These are phyloP conservation scores for Stichodactyla mertensii DNA, from an alignment of 64 coral and sea anemone genomes.

Conservation along the genomic window DNA sequence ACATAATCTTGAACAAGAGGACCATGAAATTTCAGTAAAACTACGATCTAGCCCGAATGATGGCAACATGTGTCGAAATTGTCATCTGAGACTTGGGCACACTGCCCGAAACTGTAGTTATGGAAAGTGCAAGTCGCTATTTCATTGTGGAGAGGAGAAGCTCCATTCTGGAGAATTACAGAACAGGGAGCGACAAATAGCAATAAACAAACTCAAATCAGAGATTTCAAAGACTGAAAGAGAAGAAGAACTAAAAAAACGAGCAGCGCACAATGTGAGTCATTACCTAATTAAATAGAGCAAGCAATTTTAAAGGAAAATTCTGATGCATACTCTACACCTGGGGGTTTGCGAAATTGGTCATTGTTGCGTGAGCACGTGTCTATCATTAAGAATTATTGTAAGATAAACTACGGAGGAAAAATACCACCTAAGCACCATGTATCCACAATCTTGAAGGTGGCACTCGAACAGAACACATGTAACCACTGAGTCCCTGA, in stretches of 20 bases:
- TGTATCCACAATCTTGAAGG: conserved; percentile 11
- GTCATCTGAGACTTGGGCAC: conserved; percentile 42
- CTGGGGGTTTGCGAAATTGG: conserved; percentile 43
- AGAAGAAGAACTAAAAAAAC: conserved; percentile 27
- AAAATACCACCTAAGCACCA: conserved; percentile 27
- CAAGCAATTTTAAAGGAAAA: conserved; percentile 29
- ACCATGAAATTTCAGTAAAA: conserved; percentile 22
- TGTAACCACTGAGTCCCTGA: conserved; percentile 3
- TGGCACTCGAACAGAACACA: conserved; percentile 13
- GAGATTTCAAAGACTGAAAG: conserved; percentile 50
- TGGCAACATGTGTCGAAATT: conserved; percentile 47
- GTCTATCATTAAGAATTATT: background rate
- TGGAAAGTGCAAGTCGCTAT: conserved; percentile 14
- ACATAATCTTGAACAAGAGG: conserved; percentile 27
- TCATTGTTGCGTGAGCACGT: conserved; percentile 34
- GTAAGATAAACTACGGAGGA: conserved; percentile 7
- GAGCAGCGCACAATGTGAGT: conserved; percentile 13
- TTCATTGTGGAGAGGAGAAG: conserved; percentile 48
- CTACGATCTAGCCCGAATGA: conserved; percentile 27
- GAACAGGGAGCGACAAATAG: background rate
- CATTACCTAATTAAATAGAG: conserved; percentile 39
- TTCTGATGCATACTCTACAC: conserved; percentile 11
- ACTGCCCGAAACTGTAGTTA: conserved; percentile 38
- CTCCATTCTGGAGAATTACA: conserved; percentile 37
- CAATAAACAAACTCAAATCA: conserved; percentile 19